These are phyloP conservation scores for Torymus tubicola DNA, from an alignment of 2,888 invertebrate species.

Conservation along the genomic window DNA sequence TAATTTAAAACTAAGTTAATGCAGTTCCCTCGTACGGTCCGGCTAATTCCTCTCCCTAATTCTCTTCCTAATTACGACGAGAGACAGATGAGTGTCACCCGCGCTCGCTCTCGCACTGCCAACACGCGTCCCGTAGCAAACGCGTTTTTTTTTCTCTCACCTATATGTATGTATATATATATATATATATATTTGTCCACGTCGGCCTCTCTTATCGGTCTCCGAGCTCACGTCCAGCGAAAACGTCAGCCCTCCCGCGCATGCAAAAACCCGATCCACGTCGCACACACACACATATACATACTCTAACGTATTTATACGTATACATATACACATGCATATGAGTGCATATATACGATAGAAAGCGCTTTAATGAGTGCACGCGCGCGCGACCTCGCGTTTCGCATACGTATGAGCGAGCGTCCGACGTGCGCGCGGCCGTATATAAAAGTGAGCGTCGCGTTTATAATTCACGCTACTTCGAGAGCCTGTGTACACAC, in stretches of 20 bases:
- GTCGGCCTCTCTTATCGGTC: conserved; percentile 60
- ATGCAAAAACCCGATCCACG: no score
- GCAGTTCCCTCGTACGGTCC: conserved; percentile 61
- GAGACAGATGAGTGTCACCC: conserved; percentile 16
- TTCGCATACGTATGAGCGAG: conserved; percentile 26
- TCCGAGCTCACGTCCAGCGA: conserved; percentile 54
- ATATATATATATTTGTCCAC: no score
- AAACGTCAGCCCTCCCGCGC: conserved; percentile 22
- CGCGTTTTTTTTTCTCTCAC: no score
- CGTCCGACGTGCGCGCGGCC: not conserved
- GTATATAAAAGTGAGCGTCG: not conserved
- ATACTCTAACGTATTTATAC: not conserved
- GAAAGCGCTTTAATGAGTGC: conserved; percentile 42
- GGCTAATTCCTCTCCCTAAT: conserved; percentile 20
- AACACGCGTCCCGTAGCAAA: no score
- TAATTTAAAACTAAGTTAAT: conserved; percentile 65
- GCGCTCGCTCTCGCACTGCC: not conserved
- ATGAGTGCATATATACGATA: no score
- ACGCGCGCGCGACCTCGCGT: conserved; percentile 1
- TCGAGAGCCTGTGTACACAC: not conserved
- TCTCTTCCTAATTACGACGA: conserved; percentile 40
- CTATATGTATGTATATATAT: no score
- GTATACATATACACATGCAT: no score
- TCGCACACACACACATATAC: not conserved
- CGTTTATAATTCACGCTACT: no score